These are phyloP conservation scores for Pholis gunnellus DNA, from an alignment of 2,113 vertebrate genomes.

Conservation along the genomic window DNA sequence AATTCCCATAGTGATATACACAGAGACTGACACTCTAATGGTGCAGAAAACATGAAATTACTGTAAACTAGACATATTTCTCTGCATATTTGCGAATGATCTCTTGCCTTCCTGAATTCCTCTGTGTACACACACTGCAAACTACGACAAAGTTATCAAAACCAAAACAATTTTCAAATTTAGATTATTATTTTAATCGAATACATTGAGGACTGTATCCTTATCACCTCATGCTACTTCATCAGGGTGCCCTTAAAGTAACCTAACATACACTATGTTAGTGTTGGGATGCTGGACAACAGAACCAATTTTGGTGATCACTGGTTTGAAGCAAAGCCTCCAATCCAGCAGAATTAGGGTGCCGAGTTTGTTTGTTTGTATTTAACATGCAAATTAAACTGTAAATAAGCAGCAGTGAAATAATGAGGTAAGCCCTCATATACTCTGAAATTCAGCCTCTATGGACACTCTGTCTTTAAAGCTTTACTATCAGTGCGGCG, in stretches of 20 bases:
- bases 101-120: not conserved
- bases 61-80: not conserved
- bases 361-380: constrained; percentile 17
- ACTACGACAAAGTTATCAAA: not conserved
- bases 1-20: not conserved
- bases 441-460: not conserved
- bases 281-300: constrained; percentile 19
- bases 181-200: not conserved
- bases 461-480: not conserved
- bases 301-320: constrained; percentile 50
- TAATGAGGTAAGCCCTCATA: constrained; percentile 29
- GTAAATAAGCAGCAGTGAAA: constrained; percentile 37
- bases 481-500: constrained; percentile 5
- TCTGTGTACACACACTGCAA: not conserved
- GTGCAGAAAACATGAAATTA: not conserved
- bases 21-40: not conserved
- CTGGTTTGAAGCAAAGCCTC: constrained; percentile 58
- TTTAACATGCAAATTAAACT: constrained; percentile 54
- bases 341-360: constrained; percentile 36
- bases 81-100: not conserved
- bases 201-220: not conserved
- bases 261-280: constrained; percentile 4
- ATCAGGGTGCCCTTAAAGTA: not conserved
- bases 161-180: not conserved
- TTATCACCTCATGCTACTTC: not conserved